Evolutionary conservation across 2,113 vertebrate species (phyloP).

Genomic region (Poicephalus meyeri): DNA sequence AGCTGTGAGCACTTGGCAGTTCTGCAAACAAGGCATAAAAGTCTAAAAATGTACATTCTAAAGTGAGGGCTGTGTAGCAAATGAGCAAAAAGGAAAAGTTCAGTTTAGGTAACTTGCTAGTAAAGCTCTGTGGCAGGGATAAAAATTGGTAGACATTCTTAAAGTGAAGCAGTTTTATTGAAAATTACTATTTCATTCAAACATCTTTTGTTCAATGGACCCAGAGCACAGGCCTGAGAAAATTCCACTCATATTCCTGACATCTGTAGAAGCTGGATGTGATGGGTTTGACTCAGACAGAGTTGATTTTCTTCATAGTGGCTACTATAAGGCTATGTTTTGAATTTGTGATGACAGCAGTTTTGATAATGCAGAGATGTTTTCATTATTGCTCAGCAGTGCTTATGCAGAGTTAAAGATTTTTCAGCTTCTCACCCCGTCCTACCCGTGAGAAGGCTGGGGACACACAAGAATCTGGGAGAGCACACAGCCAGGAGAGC

Average conservation of each 20-base stretch:
- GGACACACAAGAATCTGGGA: neutral
- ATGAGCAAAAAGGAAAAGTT: conserved; percentile 2
- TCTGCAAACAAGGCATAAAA: neutral
- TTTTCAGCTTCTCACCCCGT: neutral
- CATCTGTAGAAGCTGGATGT: neutral
- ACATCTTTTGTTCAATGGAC: neutral
- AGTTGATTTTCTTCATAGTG: neutral
- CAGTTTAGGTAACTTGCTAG: neutral
- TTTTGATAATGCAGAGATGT: neutral
- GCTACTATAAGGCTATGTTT: fast-evolving
- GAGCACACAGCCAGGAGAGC: neutral
- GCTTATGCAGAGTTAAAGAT: neutral
- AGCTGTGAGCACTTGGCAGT: conserved; percentile 10
- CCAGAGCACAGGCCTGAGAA: neutral
- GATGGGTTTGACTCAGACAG: neutral
- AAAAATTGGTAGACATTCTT: neutral
- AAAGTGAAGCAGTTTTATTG: neutral
- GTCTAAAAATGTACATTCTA: conserved; percentile 5
- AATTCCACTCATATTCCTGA: neutral
- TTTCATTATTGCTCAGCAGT: neutral
- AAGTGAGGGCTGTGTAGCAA: neutral
- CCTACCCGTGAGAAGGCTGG: neutral
- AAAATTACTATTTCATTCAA: neutral
- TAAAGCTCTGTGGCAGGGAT: neutral
- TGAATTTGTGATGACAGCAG: neutral